Evolutionary conservation across 2,888 invertebrate species (phyloP).

Genomic region (Lasioglossum zephyrum): DNA sequence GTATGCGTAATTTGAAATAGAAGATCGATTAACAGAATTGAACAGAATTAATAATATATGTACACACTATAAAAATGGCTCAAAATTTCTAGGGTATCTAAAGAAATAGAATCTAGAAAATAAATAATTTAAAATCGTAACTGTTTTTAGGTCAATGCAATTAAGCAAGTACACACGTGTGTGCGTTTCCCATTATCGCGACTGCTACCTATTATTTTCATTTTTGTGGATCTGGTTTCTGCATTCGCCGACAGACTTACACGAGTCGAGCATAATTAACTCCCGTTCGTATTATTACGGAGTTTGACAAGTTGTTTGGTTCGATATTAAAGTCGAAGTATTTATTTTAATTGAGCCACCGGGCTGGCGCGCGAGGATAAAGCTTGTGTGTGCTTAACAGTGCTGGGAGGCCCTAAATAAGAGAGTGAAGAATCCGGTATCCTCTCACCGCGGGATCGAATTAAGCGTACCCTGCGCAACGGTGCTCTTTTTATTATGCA

Average conservation of each 20-base stretch:
- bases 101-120: not conserved
- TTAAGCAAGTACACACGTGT: not conserved
- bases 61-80: not conserved
- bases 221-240: not conserved
- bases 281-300: not conserved
- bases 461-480: not conserved
- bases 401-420: constrained; percentile 2
- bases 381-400: constrained; percentile 21
- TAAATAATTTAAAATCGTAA: too few species aligned
- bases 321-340: not conserved
- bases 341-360: not conserved
- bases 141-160: not conserved
- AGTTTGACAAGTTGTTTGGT: not conserved
- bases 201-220: not conserved
- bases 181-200: not conserved
- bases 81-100: not conserved
- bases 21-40: too few species aligned
- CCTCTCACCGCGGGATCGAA: not conserved
- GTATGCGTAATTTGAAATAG: too few species aligned
- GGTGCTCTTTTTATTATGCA: not conserved
- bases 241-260: not conserved
- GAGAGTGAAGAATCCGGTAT: not conserved
- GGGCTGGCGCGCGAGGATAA: constrained; percentile 12
- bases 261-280: not conserved
- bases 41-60: too few species aligned